phyloP scores from a whole-genome alignment of 2,888 invertebrate species.

The Lochmaea capreae region DNA sequence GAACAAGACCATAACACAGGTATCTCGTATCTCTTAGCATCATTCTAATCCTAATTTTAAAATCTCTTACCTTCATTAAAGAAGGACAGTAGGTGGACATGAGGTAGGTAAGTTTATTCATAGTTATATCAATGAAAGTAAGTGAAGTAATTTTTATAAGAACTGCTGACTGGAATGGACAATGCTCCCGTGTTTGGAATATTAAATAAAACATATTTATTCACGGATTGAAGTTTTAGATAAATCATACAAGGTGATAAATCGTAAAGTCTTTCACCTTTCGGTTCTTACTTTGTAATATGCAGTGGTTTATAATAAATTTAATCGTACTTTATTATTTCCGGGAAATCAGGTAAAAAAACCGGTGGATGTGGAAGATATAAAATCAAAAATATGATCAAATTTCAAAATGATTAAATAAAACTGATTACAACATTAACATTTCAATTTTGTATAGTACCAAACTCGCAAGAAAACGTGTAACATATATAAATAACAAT shows the following conservation, averaged over 20 bases:
- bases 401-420: too few species aligned
- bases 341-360: not conserved
- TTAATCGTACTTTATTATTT: not conserved
- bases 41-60: not conserved
- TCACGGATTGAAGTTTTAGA: slow-evolving; percentile 10
- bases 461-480: too few species aligned
- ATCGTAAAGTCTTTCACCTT: slow-evolving; percentile 6
- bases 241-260: slow-evolving; percentile 19
- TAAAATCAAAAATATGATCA: not conserved
- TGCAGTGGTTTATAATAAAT: not conserved
- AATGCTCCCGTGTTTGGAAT: slow-evolving; percentile 6
- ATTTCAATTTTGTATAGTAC: too few species aligned
- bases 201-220: slow-evolving; percentile 12
- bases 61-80: not conserved
- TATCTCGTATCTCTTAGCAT: not conserved
- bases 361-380: not conserved
- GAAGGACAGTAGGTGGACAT: slow-evolving; percentile 8
- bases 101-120: slow-evolving; percentile 12
- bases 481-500: too few species aligned
- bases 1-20: not conserved
- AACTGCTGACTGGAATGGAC: slow-evolving; percentile 7
- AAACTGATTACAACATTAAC: too few species aligned
- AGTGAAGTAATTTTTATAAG: slow-evolving; percentile 14
- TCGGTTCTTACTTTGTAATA: not conserved
- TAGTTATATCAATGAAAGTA: slow-evolving; percentile 11